phyloP scores from a whole-genome alignment of 2,797 vertebrate genomes.

The Muraenolepis orangiensis region DNA sequence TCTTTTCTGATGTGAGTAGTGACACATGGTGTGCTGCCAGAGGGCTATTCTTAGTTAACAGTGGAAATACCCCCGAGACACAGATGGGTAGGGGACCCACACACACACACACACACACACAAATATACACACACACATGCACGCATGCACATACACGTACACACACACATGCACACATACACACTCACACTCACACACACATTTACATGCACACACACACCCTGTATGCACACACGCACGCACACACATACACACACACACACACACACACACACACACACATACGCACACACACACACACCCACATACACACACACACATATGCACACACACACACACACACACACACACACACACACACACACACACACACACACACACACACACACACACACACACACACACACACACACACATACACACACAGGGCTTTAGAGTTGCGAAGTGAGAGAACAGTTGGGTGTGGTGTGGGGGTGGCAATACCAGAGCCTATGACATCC shows the following conservation, averaged over 20 bases:
- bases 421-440: no score
- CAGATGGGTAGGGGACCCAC: not conserved
- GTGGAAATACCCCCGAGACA: conserved; percentile 54
- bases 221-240: no score
- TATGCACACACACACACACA: no score
- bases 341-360: no score
- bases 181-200: not conserved
- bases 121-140: no score
- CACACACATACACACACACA: not conserved
- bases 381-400: not conserved
- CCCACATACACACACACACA: not conserved
- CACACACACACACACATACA: not conserved
- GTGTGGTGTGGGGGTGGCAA: not conserved
- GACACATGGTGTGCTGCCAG: conserved; percentile 59
- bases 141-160: no score
- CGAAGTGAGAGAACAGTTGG: not conserved
- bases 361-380: no score
- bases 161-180: no score
- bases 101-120: not conserved
- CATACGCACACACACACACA: not conserved
- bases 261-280: no score
- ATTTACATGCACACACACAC: not conserved
- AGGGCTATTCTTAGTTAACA: conserved; percentile 73
- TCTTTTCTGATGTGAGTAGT: conserved; percentile 32
- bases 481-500: not conserved